Evolutionary conservation across 1,140 invertebrate species (phyloP).

Genomic region (Apolygus lucorum): DNA sequence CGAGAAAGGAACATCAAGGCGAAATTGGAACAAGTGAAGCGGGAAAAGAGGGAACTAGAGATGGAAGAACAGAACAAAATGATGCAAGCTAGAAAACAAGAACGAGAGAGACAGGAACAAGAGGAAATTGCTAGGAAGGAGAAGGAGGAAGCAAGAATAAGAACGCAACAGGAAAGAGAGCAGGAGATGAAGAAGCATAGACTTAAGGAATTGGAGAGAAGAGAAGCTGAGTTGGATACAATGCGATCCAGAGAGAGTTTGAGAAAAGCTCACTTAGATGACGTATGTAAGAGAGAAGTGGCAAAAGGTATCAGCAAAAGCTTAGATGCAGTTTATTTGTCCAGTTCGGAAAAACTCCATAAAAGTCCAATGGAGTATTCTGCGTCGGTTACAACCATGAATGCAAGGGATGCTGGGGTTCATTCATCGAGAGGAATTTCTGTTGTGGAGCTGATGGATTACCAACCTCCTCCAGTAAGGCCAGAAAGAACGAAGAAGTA

Average conservation of each 20-base stretch:
- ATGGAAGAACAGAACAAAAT: constrained; percentile 4
- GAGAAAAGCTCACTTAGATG: background rate
- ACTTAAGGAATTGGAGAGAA: constrained; percentile 2
- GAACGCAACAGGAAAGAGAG: background rate
- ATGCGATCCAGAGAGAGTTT: constrained; percentile 6
- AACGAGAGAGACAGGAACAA: constrained; percentile 28
- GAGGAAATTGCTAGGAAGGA: constrained; percentile 33
- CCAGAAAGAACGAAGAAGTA: constrained; percentile 15
- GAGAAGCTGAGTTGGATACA: background rate
- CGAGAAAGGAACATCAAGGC: constrained; percentile 17
- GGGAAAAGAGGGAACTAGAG: background rate
- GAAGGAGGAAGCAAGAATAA: constrained; percentile 20
- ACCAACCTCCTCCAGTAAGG: background rate
- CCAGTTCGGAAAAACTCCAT: background rate
- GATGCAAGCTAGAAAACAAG: constrained; percentile 24
- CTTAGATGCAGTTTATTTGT: background rate
- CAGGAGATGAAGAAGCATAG: constrained; percentile 7
- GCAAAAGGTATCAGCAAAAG: background rate
- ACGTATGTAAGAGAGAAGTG: background rate
- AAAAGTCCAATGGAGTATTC: background rate
- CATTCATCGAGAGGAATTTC: constrained; percentile 10
- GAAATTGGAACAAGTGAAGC: constrained; percentile 9
- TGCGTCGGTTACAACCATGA: background rate
- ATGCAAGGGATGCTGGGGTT: background rate
- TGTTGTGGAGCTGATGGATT: constrained; percentile 13